Evolutionary conservation across 2,888 invertebrate species (phyloP).

Genomic region (Callimorpha dominula): DNA sequence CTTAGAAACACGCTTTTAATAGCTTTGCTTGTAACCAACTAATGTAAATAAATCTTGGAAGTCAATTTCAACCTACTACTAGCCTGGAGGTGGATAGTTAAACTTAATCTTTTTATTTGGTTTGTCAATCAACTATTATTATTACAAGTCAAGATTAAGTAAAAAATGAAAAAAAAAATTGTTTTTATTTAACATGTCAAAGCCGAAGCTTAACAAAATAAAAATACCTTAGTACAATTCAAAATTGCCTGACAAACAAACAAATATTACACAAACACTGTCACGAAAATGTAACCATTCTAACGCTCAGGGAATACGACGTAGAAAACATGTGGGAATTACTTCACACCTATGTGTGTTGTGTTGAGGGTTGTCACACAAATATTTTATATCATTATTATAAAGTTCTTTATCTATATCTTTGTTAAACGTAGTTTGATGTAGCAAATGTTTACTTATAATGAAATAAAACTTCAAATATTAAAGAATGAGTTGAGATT

Average conservation of each 20-base stretch:
- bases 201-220: too few species aligned
- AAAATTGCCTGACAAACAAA: background rate
- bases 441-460: background rate
- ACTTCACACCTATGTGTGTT: constrained; percentile 34
- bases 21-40: too few species aligned
- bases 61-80: too few species aligned
- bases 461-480: background rate
- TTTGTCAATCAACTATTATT: too few species aligned
- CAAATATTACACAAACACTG: constrained; percentile 7
- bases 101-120: too few species aligned
- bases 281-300: constrained; percentile 13
- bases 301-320: constrained; percentile 15
- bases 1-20: too few species aligned
- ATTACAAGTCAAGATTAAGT: too few species aligned
- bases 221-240: background rate
- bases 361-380: constrained; percentile 11
- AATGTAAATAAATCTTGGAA: too few species aligned
- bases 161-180: too few species aligned
- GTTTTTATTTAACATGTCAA: too few species aligned
- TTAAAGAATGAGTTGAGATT: background rate
- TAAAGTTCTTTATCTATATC: background rate
- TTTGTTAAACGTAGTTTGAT: background rate
- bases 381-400: background rate
- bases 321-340: constrained; percentile 33
- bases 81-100: too few species aligned